Evolutionary conservation across 2,797 vertebrate species (phyloP).

Genomic region (Phaenicophaeus curvirostris): DNA sequence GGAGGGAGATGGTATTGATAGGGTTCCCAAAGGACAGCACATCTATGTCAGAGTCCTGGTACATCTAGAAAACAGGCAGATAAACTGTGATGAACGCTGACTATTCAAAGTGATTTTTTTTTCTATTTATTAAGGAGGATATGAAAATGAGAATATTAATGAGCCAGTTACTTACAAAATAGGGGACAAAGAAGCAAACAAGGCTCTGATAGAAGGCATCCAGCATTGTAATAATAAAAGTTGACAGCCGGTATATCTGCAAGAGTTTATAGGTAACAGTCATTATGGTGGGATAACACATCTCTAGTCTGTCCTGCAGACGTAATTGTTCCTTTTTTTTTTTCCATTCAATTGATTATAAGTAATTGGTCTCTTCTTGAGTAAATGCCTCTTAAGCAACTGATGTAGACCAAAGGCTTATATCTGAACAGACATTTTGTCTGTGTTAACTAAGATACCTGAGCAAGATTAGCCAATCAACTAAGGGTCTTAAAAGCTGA

Average conservation of each 20-base stretch:
- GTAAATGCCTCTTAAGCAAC: not conserved
- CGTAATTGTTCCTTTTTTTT: not conserved
- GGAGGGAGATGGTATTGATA: slow-evolving; percentile 88
- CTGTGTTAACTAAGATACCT: not conserved
- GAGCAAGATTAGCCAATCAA: not conserved
- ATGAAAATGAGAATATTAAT: not conserved
- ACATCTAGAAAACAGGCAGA: slow-evolving; percentile 76
- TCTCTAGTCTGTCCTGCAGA: not conserved
- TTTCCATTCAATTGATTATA: not conserved
- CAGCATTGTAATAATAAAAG: slow-evolving; percentile 87
- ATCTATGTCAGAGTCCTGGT: slow-evolving; percentile 85
- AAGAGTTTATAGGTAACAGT: slow-evolving; percentile 20
- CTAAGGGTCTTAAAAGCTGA: not conserved
- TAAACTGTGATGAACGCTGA: not conserved
- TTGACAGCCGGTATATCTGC: slow-evolving; percentile 86
- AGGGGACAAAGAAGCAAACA: slow-evolving; percentile 92
- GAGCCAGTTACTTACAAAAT: slow-evolving; percentile 82
- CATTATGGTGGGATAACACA: not conserved
- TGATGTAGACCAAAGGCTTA: not conserved
- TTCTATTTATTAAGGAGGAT: not conserved
- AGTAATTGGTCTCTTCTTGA: not conserved
- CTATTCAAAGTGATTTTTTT: not conserved
- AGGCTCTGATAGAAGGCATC: slow-evolving; percentile 97
- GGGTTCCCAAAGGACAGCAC: slow-evolving; percentile 91
- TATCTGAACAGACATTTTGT: not conserved